Evolutionary conservation across 2,888 invertebrate species (phyloP).

Genomic region (Tachina grossa): DNA sequence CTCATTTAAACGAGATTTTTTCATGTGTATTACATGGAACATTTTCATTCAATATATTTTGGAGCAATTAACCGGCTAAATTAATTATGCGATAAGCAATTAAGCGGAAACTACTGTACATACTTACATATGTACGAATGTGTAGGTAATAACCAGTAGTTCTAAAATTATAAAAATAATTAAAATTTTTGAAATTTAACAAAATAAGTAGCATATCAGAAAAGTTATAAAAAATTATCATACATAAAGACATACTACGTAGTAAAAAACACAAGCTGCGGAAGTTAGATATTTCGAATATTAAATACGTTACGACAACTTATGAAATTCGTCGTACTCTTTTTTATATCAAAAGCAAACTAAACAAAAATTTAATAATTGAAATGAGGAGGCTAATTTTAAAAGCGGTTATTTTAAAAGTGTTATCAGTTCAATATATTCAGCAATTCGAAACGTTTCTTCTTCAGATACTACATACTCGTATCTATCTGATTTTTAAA

Average conservation of each 20-base stretch:
- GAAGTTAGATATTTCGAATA: not conserved
- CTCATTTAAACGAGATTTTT: too few relatives aligned
- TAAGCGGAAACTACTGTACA: too few relatives aligned
- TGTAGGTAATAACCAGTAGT: not conserved
- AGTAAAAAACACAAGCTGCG: not conserved
- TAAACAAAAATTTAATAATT: not conserved
- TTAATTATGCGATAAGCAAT: too few relatives aligned
- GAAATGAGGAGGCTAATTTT: not conserved
- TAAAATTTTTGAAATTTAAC: not conserved
- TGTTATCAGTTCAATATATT: constrained; percentile 2
- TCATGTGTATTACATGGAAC: too few relatives aligned
- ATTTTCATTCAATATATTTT: too few relatives aligned
- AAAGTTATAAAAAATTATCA: not conserved
- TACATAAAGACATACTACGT: not conserved
- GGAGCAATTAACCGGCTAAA: too few relatives aligned
- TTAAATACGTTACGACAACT: not conserved
- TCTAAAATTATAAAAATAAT: not conserved
- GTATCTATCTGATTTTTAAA: not conserved
- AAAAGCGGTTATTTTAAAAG: not conserved
- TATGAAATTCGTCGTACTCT: not conserved
- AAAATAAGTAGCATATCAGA: not conserved
- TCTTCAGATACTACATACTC: not conserved
- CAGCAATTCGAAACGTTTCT: not conserved
- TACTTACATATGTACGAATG: not conserved
- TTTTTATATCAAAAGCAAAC: not conserved